Base-by-base conservation (phyloP, 2,113 vertebrate species). In the Meriones unguiculatus region DNA sequence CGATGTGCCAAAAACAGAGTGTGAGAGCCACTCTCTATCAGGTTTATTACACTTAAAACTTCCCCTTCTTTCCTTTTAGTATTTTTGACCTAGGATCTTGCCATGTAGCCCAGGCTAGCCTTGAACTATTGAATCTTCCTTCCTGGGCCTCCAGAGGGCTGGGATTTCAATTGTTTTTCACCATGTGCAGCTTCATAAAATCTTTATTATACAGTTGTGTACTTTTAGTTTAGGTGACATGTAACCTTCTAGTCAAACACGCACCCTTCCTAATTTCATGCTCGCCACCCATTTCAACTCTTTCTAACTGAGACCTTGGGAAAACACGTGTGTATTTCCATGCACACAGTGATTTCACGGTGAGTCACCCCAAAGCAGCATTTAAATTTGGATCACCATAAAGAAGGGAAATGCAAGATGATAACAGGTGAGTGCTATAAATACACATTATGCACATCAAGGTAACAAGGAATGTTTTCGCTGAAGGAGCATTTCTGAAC, bases 251-350 rank as follows among this genome's bases (percentile, higher is more conserved):
- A 90, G 25, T 22, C 57, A 94, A 30, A 73, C 15, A 76, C 0
- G 7, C 0, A 52, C 28, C 70, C 32, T 75, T 41, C 14, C 22
- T 50, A 70, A 22, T 88, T 93, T 52, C 57, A 92, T 32, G 50
- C 35, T 54, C 24, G 22, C 70, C 11, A 25, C 35, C 35, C 52
- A 81, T 90, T 91, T 92, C 82, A 76, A 89, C 77, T 87, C 59
- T 75, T 64, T 87, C 5, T 67, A 57, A 65, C 73, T 80, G 50
- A 85, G 90, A 89, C 17, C 7, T 81, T 54, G 81, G 46, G 75
- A 89, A 96, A 94, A 82, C 32, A 89, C 84, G 89, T 62, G 76
- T 41, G 11, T 52, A 87, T 62, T 87, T 86, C n/a, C 88, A 30
- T 20, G 35, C n/a, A 75, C 5, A n/a, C n/a, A 70, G 59, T 85